A percentile compares a stretch with the other conserved stretches of the same genome.
These are phyloP conservation scores for Ditylenchus dipsaci DNA, from an alignment of 1,140 invertebrate genomes.

Conservation along the genomic window DNA sequence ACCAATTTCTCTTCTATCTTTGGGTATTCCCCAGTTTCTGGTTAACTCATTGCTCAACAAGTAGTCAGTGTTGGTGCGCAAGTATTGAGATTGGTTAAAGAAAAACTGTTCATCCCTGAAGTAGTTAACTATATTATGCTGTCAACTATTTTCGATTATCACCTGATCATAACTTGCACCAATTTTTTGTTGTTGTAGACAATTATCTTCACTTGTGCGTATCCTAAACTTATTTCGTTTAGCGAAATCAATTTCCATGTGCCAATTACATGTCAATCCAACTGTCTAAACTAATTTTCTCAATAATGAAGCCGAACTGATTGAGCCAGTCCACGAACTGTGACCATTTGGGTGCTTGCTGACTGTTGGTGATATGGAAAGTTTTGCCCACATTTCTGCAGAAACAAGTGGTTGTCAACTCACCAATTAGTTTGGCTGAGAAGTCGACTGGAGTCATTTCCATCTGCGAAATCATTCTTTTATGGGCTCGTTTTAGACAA, in stretches of 20 bases:
- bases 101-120: conserved; percentile 43
- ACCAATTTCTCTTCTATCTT: conserved; percentile 37
- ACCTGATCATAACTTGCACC: conserved; percentile 45
- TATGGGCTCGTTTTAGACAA: not conserved
- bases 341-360: conserved; percentile 34
- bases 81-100: conserved; percentile 33
- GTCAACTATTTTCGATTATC: not conserved
- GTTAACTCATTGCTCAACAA: conserved; percentile 16
- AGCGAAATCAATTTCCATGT: not conserved
- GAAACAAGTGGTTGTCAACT: conserved; percentile 55
- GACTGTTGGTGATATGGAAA: conserved; percentile 60
- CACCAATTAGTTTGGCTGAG: conserved; percentile 59
- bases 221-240: conserved; percentile 26
- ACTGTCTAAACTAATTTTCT: conserved; percentile 24
- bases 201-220: conserved; percentile 24
- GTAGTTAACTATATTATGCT: conserved; percentile 2
- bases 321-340: conserved; percentile 47
- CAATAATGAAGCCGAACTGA: conserved; percentile 34
- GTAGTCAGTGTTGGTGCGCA: conserved; percentile 45
- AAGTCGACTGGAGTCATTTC: conserved; percentile 65
- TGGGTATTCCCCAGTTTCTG: conserved; percentile 39
- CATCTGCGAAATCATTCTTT: conserved; percentile 46
- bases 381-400: conserved; percentile 60
- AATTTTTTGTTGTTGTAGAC: conserved; percentile 46
- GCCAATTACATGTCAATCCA: conserved; percentile 38